These are phyloP conservation scores for Oreochromis mossambicus DNA, from an alignment of 2,797 vertebrate species.

Conservation along the genomic window DNA sequence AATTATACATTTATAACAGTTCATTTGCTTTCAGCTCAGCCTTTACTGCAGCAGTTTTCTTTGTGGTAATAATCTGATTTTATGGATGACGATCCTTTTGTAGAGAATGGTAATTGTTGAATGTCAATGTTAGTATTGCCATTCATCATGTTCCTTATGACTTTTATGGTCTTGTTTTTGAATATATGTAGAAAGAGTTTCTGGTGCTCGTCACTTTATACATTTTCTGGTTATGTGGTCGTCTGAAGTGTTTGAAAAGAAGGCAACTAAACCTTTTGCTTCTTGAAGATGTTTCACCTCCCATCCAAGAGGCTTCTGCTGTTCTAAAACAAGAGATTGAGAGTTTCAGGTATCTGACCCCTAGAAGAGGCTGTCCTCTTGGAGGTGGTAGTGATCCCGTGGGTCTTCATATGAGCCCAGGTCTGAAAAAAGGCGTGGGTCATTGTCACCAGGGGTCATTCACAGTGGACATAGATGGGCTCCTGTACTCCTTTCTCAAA, in stretches of 20 bases:
- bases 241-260: background rate
- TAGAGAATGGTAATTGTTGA: background rate
- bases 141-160: background rate
- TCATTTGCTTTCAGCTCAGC: background rate
- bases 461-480: background rate
- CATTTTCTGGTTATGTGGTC: background rate
- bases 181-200: background rate
- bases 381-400: background rate
- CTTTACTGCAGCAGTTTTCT: background rate
- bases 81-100: background rate
- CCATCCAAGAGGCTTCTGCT: background rate
- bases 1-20: background rate
- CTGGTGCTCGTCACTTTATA: background rate
- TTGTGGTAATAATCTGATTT: rapidly evolving
- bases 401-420: too few relatives aligned
- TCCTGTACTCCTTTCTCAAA: background rate
- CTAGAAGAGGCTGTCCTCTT: background rate
- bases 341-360: background rate
- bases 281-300: background rate
- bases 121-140: background rate
- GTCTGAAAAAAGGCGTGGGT: background rate
- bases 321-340: background rate
- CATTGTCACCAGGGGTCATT: background rate
- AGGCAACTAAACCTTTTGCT: background rate
- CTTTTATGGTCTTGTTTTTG: background rate